Conservation (phyloP, 1,140 invertebrate species). For the Phymastichus coffea region DNA sequence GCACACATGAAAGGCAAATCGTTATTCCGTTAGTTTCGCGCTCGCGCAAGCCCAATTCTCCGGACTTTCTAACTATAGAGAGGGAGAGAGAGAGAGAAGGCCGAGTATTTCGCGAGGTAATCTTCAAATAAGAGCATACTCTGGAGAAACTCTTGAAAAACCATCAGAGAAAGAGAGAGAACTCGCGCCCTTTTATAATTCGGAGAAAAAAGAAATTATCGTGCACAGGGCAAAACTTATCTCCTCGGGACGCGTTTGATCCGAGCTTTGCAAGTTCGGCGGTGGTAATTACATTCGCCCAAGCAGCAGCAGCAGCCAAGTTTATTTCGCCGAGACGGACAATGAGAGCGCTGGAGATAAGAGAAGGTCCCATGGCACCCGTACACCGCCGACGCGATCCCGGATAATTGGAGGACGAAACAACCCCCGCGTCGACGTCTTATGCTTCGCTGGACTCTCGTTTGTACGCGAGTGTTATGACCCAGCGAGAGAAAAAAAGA, state of each 20-base stretch:
- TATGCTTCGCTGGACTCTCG: too few species aligned
- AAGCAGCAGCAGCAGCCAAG: neutral
- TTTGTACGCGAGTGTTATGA: too few species aligned
- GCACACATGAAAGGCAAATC: too few species aligned
- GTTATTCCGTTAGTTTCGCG: too few species aligned
- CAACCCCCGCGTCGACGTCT: too few species aligned
- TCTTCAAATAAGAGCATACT: neutral
- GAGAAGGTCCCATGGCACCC: neutral
- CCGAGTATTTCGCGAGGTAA: neutral
- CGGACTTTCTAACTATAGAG: neutral
- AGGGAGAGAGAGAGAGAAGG: too few species aligned
- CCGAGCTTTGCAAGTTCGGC: neutral
- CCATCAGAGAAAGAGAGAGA: slow-evolving; percentile 3
- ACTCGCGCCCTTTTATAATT: neutral
- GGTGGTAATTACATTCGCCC: slow-evolving; percentile 11
- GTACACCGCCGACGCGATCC: neutral
- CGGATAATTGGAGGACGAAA: too few species aligned
- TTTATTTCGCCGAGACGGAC: slow-evolving; percentile 9
- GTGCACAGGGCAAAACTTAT: neutral
- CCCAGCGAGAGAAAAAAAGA: too few species aligned
- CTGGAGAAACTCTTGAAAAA: too few species aligned
- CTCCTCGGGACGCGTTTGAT: slow-evolving; percentile 11
- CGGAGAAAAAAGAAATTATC: neutral
- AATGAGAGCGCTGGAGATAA: slow-evolving; percentile 9
- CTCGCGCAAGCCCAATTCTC: neutral